A percentile compares a stretch with the other conserved stretches of the same genome.
These are phyloP conservation scores for Drosophila neutralis DNA, from an alignment of 2,888 invertebrate species.

Conservation along the genomic window DNA sequence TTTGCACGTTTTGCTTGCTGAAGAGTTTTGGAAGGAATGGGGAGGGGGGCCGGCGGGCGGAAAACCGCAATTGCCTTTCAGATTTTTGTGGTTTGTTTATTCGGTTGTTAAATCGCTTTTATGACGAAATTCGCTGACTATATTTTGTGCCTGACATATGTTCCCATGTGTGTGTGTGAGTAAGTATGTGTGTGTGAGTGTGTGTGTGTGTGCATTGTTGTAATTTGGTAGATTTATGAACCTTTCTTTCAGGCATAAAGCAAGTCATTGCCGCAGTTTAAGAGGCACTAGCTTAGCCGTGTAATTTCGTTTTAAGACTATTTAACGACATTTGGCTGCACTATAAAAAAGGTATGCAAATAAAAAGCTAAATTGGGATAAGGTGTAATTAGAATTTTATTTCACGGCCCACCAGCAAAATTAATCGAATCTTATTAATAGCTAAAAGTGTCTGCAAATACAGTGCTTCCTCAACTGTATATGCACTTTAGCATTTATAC, in stretches of 20 bases:
- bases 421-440: slow-evolving; percentile 26
- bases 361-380: neutral
- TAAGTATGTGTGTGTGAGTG: slow-evolving; percentile 23
- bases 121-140: slow-evolving; percentile 50
- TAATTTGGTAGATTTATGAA: slow-evolving; percentile 65
- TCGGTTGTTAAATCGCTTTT: slow-evolving; percentile 75
- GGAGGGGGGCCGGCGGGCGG: neutral
- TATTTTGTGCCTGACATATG: slow-evolving; percentile 23
- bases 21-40: neutral
- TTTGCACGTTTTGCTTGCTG: slow-evolving; percentile 8
- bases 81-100: slow-evolving; percentile 65
- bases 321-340: slow-evolving; percentile 30
- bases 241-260: slow-evolving; percentile 22
- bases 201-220: slow-evolving; percentile 34
- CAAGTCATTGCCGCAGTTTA: slow-evolving; percentile 20
- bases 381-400: slow-evolving; percentile 34
- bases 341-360: slow-evolving; percentile 11
- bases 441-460: neutral
- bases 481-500: neutral
- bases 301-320: slow-evolving; percentile 17
- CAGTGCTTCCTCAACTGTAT: slow-evolving; percentile 1
- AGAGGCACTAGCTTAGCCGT: slow-evolving; percentile 19
- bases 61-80: slow-evolving; percentile 57
- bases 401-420: neutral
- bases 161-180: slow-evolving; percentile 6